Conservation (phyloP, 2,888 invertebrate species). For the Nemurella pictetii region DNA sequence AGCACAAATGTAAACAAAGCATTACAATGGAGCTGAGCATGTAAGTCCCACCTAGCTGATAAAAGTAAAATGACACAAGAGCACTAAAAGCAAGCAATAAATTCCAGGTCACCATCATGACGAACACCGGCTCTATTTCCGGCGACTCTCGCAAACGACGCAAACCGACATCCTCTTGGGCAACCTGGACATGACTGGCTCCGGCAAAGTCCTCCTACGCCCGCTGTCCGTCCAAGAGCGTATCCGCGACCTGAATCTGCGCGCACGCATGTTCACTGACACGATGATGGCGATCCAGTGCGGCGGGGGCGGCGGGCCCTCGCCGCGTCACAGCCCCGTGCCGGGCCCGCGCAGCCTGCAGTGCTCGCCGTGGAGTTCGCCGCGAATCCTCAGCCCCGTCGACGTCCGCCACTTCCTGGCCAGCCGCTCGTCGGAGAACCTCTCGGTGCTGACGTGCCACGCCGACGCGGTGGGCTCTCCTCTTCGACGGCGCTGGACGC, state of each 20-base stretch:
- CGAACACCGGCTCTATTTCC: slow-evolving; percentile 52
- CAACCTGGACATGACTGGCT: slow-evolving; percentile 51
- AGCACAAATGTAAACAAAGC: neutral
- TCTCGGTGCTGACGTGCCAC: slow-evolving; percentile 45
- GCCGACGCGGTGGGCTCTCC: slow-evolving; percentile 50
- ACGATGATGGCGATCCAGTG: slow-evolving; percentile 53
- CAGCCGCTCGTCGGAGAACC: slow-evolving; percentile 54
- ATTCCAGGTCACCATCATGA: slow-evolving; percentile 48
- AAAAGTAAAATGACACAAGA: neutral
- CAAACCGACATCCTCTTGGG: slow-evolving; percentile 54
- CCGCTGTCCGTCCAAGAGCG: slow-evolving; percentile 54
- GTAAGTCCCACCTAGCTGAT: neutral
- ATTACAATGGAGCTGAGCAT: neutral
- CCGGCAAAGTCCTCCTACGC: slow-evolving; percentile 50
- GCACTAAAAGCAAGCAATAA: neutral
- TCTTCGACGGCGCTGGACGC: slow-evolving; percentile 49
- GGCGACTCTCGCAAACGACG: slow-evolving; percentile 54
- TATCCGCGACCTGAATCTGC: slow-evolving; percentile 54
- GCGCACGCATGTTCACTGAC: slow-evolving; percentile 55
- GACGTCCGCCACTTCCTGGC: slow-evolving; percentile 53
- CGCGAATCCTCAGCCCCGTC: slow-evolving; percentile 54
- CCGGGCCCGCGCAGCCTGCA: slow-evolving; percentile 49
- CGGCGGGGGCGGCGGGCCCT: slow-evolving; percentile 44
- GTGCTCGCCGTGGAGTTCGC: slow-evolving; percentile 57
- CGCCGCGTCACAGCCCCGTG: slow-evolving; percentile 46